Conservation (phyloP, 2,888 invertebrate genomes). For the Aporophyla lueneburgensis region DNA sequence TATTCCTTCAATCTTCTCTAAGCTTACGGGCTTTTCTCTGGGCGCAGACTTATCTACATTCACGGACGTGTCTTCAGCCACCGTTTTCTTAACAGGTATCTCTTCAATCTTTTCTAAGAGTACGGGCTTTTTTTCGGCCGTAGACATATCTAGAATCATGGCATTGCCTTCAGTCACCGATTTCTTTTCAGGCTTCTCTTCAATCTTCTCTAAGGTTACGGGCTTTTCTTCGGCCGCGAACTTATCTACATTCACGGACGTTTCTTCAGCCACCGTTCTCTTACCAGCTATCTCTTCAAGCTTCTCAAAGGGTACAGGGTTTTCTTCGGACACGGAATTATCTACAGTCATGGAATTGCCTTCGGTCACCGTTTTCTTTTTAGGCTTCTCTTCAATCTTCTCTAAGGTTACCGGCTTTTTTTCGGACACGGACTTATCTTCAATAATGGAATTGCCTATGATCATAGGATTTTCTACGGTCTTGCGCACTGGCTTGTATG, state of each 20-base stretch:
- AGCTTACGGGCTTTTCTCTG: too few species aligned
- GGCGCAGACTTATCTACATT: background rate
- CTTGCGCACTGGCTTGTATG: background rate
- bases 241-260: background rate
- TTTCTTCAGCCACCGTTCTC: background rate
- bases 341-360: too few species aligned
- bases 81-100: background rate
- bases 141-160: too few species aligned
- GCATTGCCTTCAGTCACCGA: too few species aligned
- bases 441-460: background rate
- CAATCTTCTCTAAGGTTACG: too few species aligned
- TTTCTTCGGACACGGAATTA: background rate
- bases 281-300: too few species aligned
- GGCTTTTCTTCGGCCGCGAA: too few species aligned
- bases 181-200: background rate
- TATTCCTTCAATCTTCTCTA: background rate
- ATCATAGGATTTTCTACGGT: background rate
- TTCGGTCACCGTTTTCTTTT: background rate
- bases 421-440: background rate
- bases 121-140: background rate
- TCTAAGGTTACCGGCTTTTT: background rate
- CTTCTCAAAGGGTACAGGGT: background rate
- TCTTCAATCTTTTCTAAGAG: too few species aligned
- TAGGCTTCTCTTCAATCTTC: background rate
- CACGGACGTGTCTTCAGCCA: background rate